Base-by-base conservation (phyloP, 1,140 invertebrate genomes). In the Bombus pascuorum region DNA sequence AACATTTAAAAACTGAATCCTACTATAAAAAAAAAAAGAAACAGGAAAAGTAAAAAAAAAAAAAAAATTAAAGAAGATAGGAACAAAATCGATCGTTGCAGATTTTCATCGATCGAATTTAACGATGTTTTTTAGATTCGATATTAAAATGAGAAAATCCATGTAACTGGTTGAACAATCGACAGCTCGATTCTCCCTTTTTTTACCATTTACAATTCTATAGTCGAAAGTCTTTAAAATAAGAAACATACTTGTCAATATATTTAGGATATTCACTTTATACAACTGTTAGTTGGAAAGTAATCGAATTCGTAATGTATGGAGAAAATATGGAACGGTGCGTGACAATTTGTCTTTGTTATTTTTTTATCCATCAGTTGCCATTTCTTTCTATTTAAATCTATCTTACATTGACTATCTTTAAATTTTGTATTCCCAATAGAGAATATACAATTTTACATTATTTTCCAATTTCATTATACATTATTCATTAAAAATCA, bases 141-240 rank as follows among this genome's bases (percentile, higher is more conserved):
- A 59, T 53, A 22, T 12, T 28, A 22, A 79, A 84, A 83, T 22
- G 44, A 83, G 81, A 32, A 44, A 68, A 71, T n/a, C 53, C 32
- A 53, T 59, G 74, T 78, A 70, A 78, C 53, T 62, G 15, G 32
- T 22, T 79, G 83, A 79, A 84, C 76, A 28, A 59, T 79, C 53
- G 53, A 79, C 76, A 79, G 66, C 75, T 44, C 39, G 66, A 72
- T 79, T 62, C 13, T 44, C 76, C 75, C 28, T 44, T 72, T 72
- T 68, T 68, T 22, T 72, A 72, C 42, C 18, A 53, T 71, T 71
- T 47, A 62, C 10, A 10, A 10, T n/a, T 59, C n/a, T 44, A 62
- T 39, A 42, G 25, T n/a, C 28, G 32, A 72, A 47, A 59, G 22
- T 42, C 53, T 28, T 62, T 28, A 28, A 57, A 42, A 5, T 57